phyloP scores from a whole-genome alignment of 2,797 vertebrate genomes.

The Pogoniulus pusillus region DNA sequence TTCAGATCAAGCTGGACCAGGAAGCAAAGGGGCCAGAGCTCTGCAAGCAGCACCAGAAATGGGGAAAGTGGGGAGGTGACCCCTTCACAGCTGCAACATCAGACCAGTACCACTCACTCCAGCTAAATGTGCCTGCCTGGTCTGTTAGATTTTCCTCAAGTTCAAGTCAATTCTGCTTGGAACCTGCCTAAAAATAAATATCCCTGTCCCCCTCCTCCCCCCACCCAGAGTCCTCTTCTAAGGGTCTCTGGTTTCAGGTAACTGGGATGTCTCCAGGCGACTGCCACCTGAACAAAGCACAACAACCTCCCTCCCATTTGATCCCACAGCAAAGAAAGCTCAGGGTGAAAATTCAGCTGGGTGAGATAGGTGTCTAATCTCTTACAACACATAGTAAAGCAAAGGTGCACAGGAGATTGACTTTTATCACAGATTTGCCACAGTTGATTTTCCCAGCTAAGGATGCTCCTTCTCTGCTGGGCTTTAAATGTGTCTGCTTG shows the following conservation, averaged over 20 bases:
- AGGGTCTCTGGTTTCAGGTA: background rate
- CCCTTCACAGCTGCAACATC: background rate
- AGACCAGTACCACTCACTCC: background rate
- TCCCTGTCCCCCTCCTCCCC: accelerated
- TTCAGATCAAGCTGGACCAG: background rate
- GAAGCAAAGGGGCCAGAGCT: background rate
- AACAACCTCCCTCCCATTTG: background rate
- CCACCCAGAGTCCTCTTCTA: background rate
- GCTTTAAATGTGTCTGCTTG: background rate
- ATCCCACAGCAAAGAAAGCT: background rate
- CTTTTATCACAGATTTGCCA: background rate
- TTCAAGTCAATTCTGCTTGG: background rate
- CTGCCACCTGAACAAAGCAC: background rate
- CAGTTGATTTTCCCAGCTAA: conserved; percentile 24
- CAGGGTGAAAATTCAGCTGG: background rate
- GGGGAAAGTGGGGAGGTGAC: background rate
- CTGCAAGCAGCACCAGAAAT: background rate
- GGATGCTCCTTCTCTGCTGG: conserved; percentile 43
- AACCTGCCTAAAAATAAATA: background rate
- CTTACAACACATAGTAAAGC: background rate
- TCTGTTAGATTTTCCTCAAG: background rate
- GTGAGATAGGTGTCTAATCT: background rate
- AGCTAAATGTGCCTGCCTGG: background rate
- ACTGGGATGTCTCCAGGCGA: background rate
- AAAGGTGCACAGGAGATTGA: conserved; percentile 14